Conservation (phyloP, 2,888 invertebrate species). For the Chymomyza procnemis region DNA sequence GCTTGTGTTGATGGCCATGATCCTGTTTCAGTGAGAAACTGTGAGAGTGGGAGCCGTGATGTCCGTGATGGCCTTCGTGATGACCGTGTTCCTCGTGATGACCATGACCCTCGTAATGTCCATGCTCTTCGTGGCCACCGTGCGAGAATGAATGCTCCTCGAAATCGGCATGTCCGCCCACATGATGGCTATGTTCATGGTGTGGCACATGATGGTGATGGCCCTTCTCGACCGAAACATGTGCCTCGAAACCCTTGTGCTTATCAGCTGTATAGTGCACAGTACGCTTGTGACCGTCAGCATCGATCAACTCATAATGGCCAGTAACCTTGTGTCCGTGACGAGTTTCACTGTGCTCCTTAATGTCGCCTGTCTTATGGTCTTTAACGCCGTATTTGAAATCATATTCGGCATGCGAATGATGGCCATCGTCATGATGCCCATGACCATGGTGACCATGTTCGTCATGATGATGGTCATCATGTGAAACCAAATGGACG, state of each 20-base stretch:
- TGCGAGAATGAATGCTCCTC: constrained; percentile 51
- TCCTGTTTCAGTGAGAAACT: constrained; percentile 61
- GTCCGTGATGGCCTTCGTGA: constrained; percentile 37
- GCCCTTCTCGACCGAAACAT: constrained; percentile 61
- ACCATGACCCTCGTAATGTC: constrained; percentile 33
- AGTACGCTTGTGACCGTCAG: constrained; percentile 72
- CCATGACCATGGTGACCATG: constrained; percentile 40
- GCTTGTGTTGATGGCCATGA: constrained; percentile 49
- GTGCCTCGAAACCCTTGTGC: constrained; percentile 68
- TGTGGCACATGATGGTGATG: constrained; percentile 53
- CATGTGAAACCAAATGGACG: constrained; percentile 66
- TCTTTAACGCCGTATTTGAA: constrained; percentile 70
- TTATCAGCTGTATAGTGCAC: constrained; percentile 72
- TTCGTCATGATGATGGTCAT: constrained; percentile 44
- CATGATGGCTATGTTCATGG: constrained; percentile 59
- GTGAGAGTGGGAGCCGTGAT: constrained; percentile 44
- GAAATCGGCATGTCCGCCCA: constrained; percentile 57
- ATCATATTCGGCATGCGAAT: constrained; percentile 64
- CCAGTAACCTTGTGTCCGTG: constrained; percentile 70
- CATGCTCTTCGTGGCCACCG: constrained; percentile 34
- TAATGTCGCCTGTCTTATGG: constrained; percentile 67
- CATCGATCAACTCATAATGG: constrained; percentile 72
- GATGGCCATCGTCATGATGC: constrained; percentile 54
- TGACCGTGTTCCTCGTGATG: constrained; percentile 32
- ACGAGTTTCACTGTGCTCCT: constrained; percentile 61